Conservation (phyloP, 1,140 invertebrate species). For the Pararge aegeria region DNA sequence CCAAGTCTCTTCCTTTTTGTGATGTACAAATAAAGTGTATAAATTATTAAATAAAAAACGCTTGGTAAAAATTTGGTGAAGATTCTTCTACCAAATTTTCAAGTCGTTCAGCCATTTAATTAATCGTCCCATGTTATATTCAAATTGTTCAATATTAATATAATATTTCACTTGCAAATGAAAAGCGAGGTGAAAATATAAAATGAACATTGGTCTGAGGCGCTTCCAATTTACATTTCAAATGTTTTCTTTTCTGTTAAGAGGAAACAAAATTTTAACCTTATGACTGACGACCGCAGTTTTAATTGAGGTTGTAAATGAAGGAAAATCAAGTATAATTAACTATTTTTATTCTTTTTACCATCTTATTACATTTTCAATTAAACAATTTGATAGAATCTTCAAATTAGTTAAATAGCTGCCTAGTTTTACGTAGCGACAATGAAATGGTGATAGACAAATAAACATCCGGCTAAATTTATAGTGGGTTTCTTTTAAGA, state of each 20-base stretch:
- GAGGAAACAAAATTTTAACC: not conserved
- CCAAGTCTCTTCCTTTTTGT: too few relatives aligned
- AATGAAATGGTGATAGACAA: too few relatives aligned
- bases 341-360: not conserved
- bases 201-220: constrained; percentile 1
- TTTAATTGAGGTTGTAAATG: constrained; percentile 2
- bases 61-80: too few relatives aligned
- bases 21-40: too few relatives aligned
- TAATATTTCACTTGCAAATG: constrained; percentile 1
- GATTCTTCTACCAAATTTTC: constrained; percentile 3
- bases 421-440: too few relatives aligned
- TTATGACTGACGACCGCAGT: not conserved
- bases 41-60: too few relatives aligned
- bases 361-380: too few relatives aligned
- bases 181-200: constrained; percentile 8
- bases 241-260: constrained; percentile 3
- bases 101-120: constrained; percentile 23
- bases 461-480: too few relatives aligned
- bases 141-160: constrained; percentile 20
- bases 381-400: too few relatives aligned
- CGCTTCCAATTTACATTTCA: not conserved
- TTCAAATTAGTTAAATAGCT: too few relatives aligned
- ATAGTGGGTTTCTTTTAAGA: too few relatives aligned
- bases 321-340: not conserved
- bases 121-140: constrained; percentile 19